Base-by-base conservation (phyloP, 2,797 vertebrate species). In the Myotis vivesi region DNA sequence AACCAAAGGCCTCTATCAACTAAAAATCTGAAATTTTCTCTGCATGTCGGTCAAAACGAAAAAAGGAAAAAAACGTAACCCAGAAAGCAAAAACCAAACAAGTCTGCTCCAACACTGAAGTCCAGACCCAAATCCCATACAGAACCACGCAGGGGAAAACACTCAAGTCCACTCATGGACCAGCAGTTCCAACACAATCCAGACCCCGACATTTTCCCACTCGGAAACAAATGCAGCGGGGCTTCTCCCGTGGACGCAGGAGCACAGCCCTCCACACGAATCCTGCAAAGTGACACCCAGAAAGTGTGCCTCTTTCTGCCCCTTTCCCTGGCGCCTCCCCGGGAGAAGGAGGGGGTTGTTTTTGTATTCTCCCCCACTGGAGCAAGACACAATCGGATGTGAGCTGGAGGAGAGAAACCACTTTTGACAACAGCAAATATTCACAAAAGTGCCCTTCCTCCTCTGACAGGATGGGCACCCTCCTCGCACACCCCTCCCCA, bases 381-480 rank as follows among this genome's bases (percentile, higher is more conserved):
- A 97, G 94, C 96, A 94, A 97, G 93, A 62, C 96, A 97, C 93
- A 96, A 97, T 97, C 95, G 93, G 96, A 95, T 96, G 97, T 64
- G 87, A 95, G 94, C 91, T 94, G 64, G 71, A 95, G 94, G 69
- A 91, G 80, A 95, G 96, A 97, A 96, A 91, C 85, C 97, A 97
- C 97, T 97, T 97, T 97, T 96, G 96, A 97, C 97, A 97, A 97
- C 94, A 97, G 94, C 96, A 97, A 97, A 97, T 95, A 95, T 92
- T 96, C 96, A 97, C 95, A 96, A 97, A 97, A 97, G 97, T 97
- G 95, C 91, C 96, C 94, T 96, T 95, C 95, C 94, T 95, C 72
- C 91, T 72, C 81, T 96, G 96, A 96, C 97, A 96, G 96, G 94
- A 97, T 90, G 93, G 93, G 77, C 92, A 87, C 91, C 93, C 95